These are phyloP conservation scores for Xyrauchen texanus DNA, from an alignment of 2,113 vertebrate genomes.

Conservation along the genomic window DNA sequence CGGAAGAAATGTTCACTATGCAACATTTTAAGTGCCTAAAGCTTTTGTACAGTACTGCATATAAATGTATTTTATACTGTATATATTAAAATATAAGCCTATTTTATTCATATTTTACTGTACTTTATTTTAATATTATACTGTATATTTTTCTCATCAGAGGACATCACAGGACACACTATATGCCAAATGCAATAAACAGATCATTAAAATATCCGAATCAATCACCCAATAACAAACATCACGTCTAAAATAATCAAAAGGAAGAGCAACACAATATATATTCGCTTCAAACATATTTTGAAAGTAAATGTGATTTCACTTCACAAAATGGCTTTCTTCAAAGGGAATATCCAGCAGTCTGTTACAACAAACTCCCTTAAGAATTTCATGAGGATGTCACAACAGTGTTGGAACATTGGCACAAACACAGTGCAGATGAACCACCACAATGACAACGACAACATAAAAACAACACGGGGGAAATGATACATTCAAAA, in stretches of 20 bases:
- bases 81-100: too few relatives aligned
- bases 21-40: too few relatives aligned
- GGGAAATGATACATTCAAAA: slow-evolving; percentile 52
- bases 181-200: neutral
- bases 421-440: neutral
- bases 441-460: slow-evolving; percentile 22
- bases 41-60: too few relatives aligned
- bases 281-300: slow-evolving; percentile 1
- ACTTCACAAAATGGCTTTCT: slow-evolving; percentile 36
- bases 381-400: slow-evolving; percentile 38
- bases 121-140: too few relatives aligned
- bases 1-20: too few relatives aligned
- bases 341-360: slow-evolving; percentile 17
- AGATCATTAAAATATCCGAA: neutral
- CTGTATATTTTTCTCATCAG: too few relatives aligned
- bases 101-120: too few relatives aligned
- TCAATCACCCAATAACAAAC: slow-evolving; percentile 9
- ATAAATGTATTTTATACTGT: too few relatives aligned
- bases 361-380: slow-evolving; percentile 5
- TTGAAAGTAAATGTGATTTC: slow-evolving; percentile 3
- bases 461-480: slow-evolving; percentile 25
- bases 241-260: slow-evolving; percentile 2
- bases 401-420: slow-evolving; percentile 12
- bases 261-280: neutral
- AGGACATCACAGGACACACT: too few relatives aligned